phyloP scores from a whole-genome alignment of 2,888 invertebrate genomes.

The Pseudeuparius sepicola region DNA sequence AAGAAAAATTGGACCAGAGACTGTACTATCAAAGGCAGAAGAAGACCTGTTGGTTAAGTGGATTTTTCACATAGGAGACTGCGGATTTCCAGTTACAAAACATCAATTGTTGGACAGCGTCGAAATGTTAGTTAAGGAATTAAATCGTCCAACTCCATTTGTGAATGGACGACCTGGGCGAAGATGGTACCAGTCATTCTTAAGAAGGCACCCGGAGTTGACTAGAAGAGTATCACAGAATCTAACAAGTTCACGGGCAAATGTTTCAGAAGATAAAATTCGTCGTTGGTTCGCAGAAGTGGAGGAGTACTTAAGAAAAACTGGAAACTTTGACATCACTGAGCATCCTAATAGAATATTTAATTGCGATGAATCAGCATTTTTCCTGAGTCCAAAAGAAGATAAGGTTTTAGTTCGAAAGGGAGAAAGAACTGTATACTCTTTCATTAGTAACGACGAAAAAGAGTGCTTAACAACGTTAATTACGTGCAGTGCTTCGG shows the following conservation, averaged over 20 bases:
- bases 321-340: constrained; percentile 9
- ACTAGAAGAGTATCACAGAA: no score
- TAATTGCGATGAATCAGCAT: constrained; percentile 8
- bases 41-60: constrained; percentile 8
- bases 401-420: constrained; percentile 8
- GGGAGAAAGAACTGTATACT: constrained; percentile 6
- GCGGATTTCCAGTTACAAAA: constrained; percentile 13
- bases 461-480: constrained; percentile 8
- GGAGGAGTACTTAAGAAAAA: not conserved
- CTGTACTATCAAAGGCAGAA: constrained; percentile 6
- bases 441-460: constrained; percentile 4
- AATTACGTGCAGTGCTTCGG: constrained; percentile 14
- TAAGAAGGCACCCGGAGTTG: constrained; percentile 1
- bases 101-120: constrained; percentile 7
- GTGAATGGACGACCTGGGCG: constrained; percentile 6
- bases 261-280: no score
- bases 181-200: constrained; percentile 2
- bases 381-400: constrained; percentile 8
- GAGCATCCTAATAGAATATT: constrained; percentile 15
- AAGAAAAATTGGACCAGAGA: constrained; percentile 10
- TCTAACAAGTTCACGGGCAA: no score
- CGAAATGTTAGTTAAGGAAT: constrained; percentile 11
- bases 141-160: no score
- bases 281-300: constrained; percentile 4
- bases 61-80: constrained; percentile 6